Percentiles rank a stretch among this genome's conserved stretches.
phyloP scores from a whole-genome alignment of 2,888 invertebrate genomes.

The Maniola hyperantus region DNA sequence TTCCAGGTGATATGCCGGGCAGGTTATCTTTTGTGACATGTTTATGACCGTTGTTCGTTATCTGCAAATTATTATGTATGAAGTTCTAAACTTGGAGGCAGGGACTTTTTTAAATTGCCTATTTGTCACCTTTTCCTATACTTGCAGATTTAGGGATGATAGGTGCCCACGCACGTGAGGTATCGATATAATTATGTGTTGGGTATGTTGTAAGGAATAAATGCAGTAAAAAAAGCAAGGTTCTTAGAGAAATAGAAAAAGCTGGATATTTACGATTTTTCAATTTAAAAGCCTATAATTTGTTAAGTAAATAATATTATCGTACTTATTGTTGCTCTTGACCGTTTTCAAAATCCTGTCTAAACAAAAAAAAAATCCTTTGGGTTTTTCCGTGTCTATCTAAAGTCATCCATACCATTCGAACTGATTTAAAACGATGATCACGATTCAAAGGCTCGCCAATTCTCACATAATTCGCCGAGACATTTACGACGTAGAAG shows the following conservation, averaged over 20 bases:
- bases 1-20: conserved; percentile 12
- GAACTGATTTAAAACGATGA: neutral
- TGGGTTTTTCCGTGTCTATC: too few relatives aligned
- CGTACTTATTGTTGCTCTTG: too few relatives aligned
- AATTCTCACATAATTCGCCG: conserved; percentile 10
- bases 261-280: too few relatives aligned
- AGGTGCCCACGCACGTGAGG: too few relatives aligned
- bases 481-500: conserved; percentile 8
- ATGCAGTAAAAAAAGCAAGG: too few relatives aligned
- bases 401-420: neutral
- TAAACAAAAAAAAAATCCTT: too few relatives aligned
- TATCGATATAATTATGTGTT: too few relatives aligned
- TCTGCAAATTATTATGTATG: conserved; percentile 27
- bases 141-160: neutral
- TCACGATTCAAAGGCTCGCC: neutral
- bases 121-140: conserved; percentile 17
- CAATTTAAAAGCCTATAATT: too few relatives aligned
- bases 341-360: too few relatives aligned
- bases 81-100: conserved; percentile 17
- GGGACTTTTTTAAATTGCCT: conserved; percentile 10
- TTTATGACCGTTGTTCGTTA: conserved; percentile 21
- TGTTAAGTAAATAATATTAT: too few relatives aligned
- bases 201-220: too few relatives aligned
- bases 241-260: too few relatives aligned
- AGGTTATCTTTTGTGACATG: conserved; percentile 21